Conservation (phyloP, 1,140 invertebrate genomes). For the Drosophila chauvacae region DNA sequence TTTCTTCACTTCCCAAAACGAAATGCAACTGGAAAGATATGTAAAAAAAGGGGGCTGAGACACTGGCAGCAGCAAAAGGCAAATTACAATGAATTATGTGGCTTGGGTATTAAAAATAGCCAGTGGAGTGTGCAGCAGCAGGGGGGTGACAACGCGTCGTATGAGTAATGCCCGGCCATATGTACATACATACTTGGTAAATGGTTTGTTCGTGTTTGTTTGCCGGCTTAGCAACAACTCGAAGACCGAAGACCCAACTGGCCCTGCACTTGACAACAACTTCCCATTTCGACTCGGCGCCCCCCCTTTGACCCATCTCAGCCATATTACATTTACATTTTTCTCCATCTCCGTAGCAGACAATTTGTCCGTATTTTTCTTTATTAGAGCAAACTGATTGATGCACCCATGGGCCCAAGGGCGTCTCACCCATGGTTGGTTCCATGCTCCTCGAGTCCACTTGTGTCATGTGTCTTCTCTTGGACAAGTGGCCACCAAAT, state of each 20-base stretch:
- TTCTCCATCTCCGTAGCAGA: constrained; percentile 29
- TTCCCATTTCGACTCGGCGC: constrained; percentile 7
- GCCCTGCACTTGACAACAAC: constrained; percentile 62
- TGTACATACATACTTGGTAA: constrained; percentile 13
- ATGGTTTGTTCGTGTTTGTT: constrained; percentile 38
- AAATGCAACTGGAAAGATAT: constrained; percentile 70
- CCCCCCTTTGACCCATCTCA: background rate
- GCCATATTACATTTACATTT: constrained; percentile 45
- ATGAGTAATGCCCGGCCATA: constrained; percentile 62
- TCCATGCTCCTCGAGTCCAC: constrained; percentile 27
- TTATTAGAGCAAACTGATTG: constrained; percentile 39
- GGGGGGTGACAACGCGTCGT: constrained; percentile 52
- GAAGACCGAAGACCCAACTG: constrained; percentile 22
- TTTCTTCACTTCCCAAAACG: constrained; percentile 7
- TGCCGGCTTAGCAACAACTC: constrained; percentile 49
- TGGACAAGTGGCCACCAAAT: constrained; percentile 33
- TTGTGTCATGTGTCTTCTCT: constrained; percentile 51
- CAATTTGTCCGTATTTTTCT: constrained; percentile 51
- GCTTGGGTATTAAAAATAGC: constrained; percentile 78
- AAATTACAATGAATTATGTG: constrained; percentile 82
- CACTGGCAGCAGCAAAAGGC: constrained; percentile 51
- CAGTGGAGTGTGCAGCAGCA: constrained; percentile 9
- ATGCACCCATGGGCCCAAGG: constrained; percentile 65
- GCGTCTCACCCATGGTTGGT: constrained; percentile 25
- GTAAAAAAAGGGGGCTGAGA: constrained; percentile 40